Conservation (phyloP, 2,888 invertebrate genomes). For the Metallyticus violacea region DNA sequence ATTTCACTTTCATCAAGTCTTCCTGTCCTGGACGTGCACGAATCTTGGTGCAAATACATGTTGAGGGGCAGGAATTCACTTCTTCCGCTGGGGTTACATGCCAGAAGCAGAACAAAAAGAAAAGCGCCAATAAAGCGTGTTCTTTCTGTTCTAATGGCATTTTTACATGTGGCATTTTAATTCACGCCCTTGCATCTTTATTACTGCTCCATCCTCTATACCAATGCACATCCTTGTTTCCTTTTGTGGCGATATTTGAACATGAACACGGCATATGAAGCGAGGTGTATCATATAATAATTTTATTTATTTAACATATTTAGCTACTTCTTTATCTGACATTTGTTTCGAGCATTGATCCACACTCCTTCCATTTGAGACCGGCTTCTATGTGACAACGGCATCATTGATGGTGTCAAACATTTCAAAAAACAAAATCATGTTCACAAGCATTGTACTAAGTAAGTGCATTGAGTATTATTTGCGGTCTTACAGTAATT, state of each 20-base stretch:
- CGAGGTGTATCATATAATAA: too few relatives aligned
- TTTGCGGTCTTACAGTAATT: neutral
- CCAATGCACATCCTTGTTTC: neutral
- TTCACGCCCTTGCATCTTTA: neutral
- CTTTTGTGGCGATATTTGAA: neutral
- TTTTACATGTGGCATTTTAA: neutral
- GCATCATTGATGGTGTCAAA: neutral
- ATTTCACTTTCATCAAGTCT: constrained; percentile 60
- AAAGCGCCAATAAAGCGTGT: neutral
- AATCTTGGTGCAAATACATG: constrained; percentile 13
- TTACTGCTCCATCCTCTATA: neutral
- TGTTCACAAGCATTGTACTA: neutral
- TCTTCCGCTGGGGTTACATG: neutral
- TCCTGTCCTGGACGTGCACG: constrained; percentile 2
- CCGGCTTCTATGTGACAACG: neutral
- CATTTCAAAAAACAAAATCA: neutral
- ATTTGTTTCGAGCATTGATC: neutral
- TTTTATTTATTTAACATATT: neutral
- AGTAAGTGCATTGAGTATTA: neutral
- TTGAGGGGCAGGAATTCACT: neutral
- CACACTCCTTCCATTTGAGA: neutral
- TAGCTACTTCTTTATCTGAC: neutral
- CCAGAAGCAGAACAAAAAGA: neutral
- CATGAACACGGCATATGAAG: neutral
- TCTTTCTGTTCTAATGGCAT: neutral